phyloP scores from a whole-genome alignment of 1,140 invertebrate species.

The Orussus abietinus region DNA sequence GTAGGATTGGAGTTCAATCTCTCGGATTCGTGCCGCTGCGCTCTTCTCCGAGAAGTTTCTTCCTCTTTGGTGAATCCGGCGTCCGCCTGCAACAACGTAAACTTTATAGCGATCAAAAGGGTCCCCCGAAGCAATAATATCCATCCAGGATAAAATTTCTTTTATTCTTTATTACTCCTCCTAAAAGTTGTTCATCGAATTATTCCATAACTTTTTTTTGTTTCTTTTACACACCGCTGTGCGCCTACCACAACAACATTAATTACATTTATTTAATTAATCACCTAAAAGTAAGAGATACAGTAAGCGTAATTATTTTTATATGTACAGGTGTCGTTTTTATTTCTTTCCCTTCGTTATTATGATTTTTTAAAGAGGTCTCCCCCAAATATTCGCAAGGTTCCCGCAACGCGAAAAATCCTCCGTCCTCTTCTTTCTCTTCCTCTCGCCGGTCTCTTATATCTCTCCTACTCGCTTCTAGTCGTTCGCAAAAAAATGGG shows the following conservation, averaged over 20 bases:
- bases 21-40: background rate
- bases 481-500: too few species aligned
- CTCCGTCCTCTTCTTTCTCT: slow-evolving; percentile 18
- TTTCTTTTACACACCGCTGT: slow-evolving; percentile 53
- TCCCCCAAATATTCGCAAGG: too few species aligned
- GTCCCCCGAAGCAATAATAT: slow-evolving; percentile 43
- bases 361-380: slow-evolving; percentile 30
- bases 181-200: slow-evolving; percentile 47
- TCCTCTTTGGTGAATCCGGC: too few species aligned
- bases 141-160: slow-evolving; percentile 52
- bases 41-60: too few species aligned
- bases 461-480: too few species aligned
- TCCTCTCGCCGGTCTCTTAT: too few species aligned
- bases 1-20: background rate
- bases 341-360: slow-evolving; percentile 39
- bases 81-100: too few species aligned
- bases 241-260: slow-evolving; percentile 55
- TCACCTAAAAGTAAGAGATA: slow-evolving; percentile 54
- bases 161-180: slow-evolving; percentile 52
- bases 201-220: slow-evolving; percentile 47
- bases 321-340: slow-evolving; percentile 50
- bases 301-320: slow-evolving; percentile 56
- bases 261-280: slow-evolving; percentile 55
- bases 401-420: too few species aligned
- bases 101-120: too few species aligned